Evolutionary conservation across 2,888 invertebrate genomes (phyloP).

Genomic region (Pomacea canaliculata): DNA sequence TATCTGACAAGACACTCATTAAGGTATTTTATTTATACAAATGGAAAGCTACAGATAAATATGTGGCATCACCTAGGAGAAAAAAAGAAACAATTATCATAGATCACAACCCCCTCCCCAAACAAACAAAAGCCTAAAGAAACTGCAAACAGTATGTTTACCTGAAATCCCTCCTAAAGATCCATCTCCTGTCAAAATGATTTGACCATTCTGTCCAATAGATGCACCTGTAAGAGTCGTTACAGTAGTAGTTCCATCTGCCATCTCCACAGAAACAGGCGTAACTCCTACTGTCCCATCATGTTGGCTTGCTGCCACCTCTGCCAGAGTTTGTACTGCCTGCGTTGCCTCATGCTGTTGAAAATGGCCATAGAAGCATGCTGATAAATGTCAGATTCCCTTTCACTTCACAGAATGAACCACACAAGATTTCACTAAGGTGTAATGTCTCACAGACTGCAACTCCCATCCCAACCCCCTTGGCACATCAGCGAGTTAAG

Average conservation of each 20-base stretch:
- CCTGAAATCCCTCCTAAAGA: conserved; percentile 47
- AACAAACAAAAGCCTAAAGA: no score
- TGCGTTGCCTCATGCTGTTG: conserved; percentile 61
- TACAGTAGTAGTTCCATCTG: conserved; percentile 68
- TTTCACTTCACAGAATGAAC: not conserved
- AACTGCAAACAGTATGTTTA: not conserved
- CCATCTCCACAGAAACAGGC: conserved; percentile 86
- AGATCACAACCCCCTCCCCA: no score
- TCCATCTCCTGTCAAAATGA: conserved; percentile 89
- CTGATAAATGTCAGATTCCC: not conserved
- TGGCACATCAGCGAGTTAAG: no score
- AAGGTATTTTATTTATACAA: no score
- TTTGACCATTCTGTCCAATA: conserved; percentile 88
- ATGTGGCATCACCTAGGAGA: no score
- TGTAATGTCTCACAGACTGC: no score
- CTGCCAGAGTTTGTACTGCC: conserved; percentile 72
- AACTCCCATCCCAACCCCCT: no score
- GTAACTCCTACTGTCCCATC: conserved; percentile 40
- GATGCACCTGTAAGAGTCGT: conserved; percentile 89
- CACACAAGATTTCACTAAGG: not conserved
- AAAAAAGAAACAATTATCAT: no score
- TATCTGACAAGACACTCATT: no score
- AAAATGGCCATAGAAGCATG: not conserved
- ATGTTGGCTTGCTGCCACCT: conserved; percentile 72
- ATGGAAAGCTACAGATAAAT: no score